A percentile compares a stretch with the other conserved stretches of the same genome.
Conservation (phyloP, 2,888 invertebrate species). For the Zaprionus bogoriensis region DNA sequence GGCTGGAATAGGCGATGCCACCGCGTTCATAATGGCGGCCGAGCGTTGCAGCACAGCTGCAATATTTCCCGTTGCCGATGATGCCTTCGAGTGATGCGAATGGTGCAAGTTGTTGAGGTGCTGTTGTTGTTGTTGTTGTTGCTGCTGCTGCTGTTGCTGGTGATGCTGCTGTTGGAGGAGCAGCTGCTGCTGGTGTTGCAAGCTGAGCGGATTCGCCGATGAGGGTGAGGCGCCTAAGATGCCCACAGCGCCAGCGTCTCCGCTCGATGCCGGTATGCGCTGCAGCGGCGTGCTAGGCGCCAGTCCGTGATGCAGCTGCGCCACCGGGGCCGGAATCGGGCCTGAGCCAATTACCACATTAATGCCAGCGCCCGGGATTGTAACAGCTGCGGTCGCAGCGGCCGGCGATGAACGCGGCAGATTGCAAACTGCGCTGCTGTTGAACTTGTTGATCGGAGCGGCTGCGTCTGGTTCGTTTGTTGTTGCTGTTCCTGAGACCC, state of each 20-base stretch:
- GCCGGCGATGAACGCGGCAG: slow-evolving; percentile 84
- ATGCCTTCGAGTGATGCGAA: slow-evolving; percentile 61
- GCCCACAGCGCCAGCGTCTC: slow-evolving; percentile 46
- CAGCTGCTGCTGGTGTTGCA: slow-evolving; percentile 49
- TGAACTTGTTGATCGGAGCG: slow-evolving; percentile 35
- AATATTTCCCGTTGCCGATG: slow-evolving; percentile 66
- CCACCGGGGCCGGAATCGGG: slow-evolving; percentile 35
- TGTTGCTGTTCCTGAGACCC: slow-evolving; percentile 79
- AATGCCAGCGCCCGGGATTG: slow-evolving; percentile 73
- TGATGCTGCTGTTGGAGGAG: slow-evolving; percentile 39
- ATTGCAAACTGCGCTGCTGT: slow-evolving; percentile 79
- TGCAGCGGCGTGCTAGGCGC: slow-evolving; percentile 70
- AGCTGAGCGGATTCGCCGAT: slow-evolving; percentile 29
- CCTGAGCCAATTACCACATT: slow-evolving; percentile 50
- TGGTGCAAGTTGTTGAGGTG: slow-evolving; percentile 54
- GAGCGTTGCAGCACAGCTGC: slow-evolving; percentile 77
- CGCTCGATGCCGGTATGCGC: slow-evolving; percentile 63
- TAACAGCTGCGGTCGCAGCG: slow-evolving; percentile 82
- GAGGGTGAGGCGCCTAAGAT: slow-evolving; percentile 29
- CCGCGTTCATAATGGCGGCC: slow-evolving; percentile 83
- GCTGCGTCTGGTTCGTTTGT: slow-evolving; percentile 46
- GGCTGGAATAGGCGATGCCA: slow-evolving; percentile 83
- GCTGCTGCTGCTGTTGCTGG: slow-evolving; percentile 36
- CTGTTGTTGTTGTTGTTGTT: slow-evolving; percentile 36
- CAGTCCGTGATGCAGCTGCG: slow-evolving; percentile 67